phyloP scores from a whole-genome alignment of 2,888 invertebrate genomes.

The Saturnia pavonia region DNA sequence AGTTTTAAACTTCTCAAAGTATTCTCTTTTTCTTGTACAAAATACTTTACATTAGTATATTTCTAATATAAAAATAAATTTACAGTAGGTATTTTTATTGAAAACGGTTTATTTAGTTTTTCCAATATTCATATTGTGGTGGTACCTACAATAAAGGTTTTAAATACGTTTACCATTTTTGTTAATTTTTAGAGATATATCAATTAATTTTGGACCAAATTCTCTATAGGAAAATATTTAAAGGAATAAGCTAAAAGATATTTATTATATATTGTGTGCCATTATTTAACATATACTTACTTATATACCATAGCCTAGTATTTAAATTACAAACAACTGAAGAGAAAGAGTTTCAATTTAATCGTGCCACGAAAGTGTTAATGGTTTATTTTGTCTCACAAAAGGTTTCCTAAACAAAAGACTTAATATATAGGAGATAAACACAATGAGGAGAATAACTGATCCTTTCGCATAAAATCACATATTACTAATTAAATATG shows the following conservation, averaged over 20 bases:
- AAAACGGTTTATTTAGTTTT: not conserved
- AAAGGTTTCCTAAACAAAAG: conserved; percentile 3
- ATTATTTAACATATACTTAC: too few relatives aligned
- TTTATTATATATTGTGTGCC: too few relatives aligned
- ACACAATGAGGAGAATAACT: not conserved
- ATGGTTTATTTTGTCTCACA: not conserved
- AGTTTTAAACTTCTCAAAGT: not conserved
- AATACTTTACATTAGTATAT: not conserved
- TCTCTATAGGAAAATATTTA: too few relatives aligned
- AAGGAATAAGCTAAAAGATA: too few relatives aligned
- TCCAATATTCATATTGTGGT: too few relatives aligned
- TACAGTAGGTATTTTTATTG: not conserved
- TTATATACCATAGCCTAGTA: not conserved
- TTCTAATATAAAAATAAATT: not conserved
- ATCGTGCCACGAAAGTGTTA: not conserved
- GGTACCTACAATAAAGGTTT: too few relatives aligned
- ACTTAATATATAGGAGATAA: not conserved
- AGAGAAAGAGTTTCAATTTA: not conserved
- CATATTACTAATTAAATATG: not conserved
- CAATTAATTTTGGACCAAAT: too few relatives aligned
- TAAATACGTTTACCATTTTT: too few relatives aligned
- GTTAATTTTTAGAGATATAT: too few relatives aligned
- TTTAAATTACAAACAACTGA: not conserved
- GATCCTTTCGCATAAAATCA: not conserved
- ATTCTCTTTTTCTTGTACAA: not conserved